Evolutionary conservation across 2,888 invertebrate species (phyloP).

Genomic region (Emmelina monodactyla): DNA sequence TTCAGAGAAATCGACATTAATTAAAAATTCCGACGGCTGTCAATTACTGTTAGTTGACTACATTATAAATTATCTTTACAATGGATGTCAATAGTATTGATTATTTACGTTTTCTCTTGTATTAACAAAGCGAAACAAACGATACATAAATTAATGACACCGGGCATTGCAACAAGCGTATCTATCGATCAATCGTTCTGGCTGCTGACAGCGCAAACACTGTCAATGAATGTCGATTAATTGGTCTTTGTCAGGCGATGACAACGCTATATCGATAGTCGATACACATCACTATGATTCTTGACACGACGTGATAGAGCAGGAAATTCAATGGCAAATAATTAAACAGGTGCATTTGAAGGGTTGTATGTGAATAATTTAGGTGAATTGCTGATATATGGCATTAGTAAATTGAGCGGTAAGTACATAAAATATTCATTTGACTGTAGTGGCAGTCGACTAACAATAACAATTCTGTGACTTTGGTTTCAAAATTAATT

Average conservation of each 20-base stretch:
- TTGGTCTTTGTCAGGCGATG: constrained; percentile 27
- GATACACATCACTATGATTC: constrained; percentile 7
- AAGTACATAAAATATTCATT: constrained; percentile 3
- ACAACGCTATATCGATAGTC: constrained; percentile 2
- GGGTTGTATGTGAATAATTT: constrained; percentile 9
- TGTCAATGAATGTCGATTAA: constrained; percentile 43
- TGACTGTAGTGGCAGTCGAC: not conserved
- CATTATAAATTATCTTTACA: too few relatives aligned
- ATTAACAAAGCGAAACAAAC: constrained; percentile 1
- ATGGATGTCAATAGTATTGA: too few relatives aligned
- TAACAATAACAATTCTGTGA: too few relatives aligned
- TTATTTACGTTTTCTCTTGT: constrained; percentile 2
- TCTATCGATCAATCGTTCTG: constrained; percentile 28
- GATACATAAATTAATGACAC: not conserved
- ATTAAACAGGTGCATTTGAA: not conserved
- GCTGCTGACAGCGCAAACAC: constrained; percentile 30
- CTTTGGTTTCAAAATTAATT: too few relatives aligned
- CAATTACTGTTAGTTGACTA: too few relatives aligned
- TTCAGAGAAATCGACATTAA: too few relatives aligned
- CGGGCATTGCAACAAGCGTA: constrained; percentile 4
- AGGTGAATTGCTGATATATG: constrained; percentile 14
- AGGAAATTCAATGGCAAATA: too few relatives aligned
- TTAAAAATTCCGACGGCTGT: too few relatives aligned
- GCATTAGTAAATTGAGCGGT: constrained; percentile 15
- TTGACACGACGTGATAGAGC: too few relatives aligned